phyloP scores from a whole-genome alignment of 2,113 vertebrate species.

The Bettongia penicillata region DNA sequence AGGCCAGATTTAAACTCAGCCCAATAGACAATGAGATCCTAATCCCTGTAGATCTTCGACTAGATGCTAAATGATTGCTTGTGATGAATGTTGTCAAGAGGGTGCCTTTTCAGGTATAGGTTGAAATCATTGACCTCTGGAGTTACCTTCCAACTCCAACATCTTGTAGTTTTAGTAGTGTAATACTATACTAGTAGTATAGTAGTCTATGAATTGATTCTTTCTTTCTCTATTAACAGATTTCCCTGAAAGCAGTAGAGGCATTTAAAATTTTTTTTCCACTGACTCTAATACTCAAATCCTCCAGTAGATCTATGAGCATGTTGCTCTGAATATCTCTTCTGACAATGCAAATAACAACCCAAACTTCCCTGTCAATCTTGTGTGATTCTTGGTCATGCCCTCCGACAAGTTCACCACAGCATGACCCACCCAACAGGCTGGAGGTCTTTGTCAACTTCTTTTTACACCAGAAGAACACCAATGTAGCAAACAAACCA shows the following conservation, averaged over 20 bases:
- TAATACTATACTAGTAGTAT: too few species aligned
- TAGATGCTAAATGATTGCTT: neutral
- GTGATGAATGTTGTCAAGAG: neutral
- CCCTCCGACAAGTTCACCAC: neutral
- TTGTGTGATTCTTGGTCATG: neutral
- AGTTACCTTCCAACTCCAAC: neutral
- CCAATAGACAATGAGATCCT: neutral
- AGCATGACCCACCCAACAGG: neutral
- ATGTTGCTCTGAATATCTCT: neutral
- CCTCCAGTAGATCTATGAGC: neutral
- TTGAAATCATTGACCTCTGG: neutral
- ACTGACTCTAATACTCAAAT: neutral
- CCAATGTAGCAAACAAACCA: neutral
- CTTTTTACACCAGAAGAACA: neutral
- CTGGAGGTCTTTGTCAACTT: neutral
- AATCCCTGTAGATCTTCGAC: neutral
- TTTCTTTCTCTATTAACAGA: constrained; percentile 38
- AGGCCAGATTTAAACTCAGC: neutral
- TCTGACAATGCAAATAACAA: neutral
- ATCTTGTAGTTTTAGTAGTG: neutral
- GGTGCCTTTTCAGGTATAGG: neutral
- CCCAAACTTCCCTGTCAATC: neutral
- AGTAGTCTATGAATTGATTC: neutral
- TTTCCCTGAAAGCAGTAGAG: neutral
- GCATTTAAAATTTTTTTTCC: constrained; percentile 7